Conservation (phyloP, 1,140 invertebrate genomes). For the Coenobita brevimanus region DNA sequence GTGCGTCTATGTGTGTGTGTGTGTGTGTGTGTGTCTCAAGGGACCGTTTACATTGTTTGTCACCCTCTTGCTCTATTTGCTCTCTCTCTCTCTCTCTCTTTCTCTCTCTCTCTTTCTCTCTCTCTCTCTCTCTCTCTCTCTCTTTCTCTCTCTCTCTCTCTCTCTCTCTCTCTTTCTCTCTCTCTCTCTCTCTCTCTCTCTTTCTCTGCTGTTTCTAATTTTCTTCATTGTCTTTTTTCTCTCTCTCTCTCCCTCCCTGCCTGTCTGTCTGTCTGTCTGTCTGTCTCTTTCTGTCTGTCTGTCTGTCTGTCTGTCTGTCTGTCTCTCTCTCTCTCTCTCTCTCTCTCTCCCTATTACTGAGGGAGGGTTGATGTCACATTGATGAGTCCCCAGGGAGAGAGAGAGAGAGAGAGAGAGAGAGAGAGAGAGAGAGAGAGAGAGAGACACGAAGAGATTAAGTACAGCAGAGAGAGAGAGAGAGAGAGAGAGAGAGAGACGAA, state of each 20-base stretch:
- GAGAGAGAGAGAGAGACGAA: background rate
- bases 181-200: background rate
- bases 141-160: background rate
- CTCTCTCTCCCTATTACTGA: background rate
- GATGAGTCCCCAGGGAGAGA: too few relatives aligned
- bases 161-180: background rate
- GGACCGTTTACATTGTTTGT: too few relatives aligned
- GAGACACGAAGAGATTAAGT: too few relatives aligned
- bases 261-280: background rate
- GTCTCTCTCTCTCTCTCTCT: conserved; percentile 9
- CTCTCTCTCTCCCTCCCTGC: background rate
- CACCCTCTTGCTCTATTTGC: too few relatives aligned
- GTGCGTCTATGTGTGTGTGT: background rate
- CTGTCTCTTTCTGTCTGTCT: background rate
- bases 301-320: background rate
- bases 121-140: background rate
- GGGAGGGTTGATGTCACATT: too few relatives aligned
- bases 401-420: too few relatives aligned
- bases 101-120: too few relatives aligned
- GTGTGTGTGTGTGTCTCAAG: too few relatives aligned
- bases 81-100: too few relatives aligned
- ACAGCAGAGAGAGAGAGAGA: too few relatives aligned
- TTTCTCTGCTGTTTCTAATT: background rate
- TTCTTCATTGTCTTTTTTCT: background rate
- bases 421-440: too few relatives aligned